These are phyloP conservation scores for Plagodis pulveraria DNA, from an alignment of 2,888 invertebrate species.

Conservation along the genomic window DNA sequence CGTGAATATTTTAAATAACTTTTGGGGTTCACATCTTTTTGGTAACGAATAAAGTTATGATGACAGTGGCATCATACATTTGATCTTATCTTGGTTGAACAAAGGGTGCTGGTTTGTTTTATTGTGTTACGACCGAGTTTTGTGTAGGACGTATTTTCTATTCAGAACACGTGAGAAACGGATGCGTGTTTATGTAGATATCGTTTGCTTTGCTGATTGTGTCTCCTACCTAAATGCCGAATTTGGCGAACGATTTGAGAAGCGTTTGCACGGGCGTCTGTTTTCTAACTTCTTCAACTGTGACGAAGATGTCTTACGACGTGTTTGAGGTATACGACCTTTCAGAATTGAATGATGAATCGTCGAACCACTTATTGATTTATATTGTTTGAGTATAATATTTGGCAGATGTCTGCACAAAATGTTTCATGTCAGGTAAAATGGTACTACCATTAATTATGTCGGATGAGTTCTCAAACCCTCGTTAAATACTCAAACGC, in stretches of 20 bases:
- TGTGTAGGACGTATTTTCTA: conserved; percentile 23
- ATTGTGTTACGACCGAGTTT: conserved; percentile 6
- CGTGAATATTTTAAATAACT: conserved; percentile 14
- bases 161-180: conserved; percentile 18
- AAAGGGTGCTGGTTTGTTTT: conserved; percentile 14
- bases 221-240: conserved; percentile 10
- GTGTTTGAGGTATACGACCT: no score
- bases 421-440: conserved; percentile 25
- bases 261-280: conserved; percentile 12
- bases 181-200: conserved; percentile 24
- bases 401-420: conserved; percentile 9
- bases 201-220: conserved; percentile 27
- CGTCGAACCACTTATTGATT: no score
- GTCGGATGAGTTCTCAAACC: conserved; percentile 23
- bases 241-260: conserved; percentile 25
- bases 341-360: no score
- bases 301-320: conserved; percentile 9
- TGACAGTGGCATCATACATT: conserved; percentile 15
- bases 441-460: conserved; percentile 25
- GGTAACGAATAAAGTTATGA: conserved; percentile 22
- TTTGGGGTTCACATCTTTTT: conserved; percentile 1
- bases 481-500: conserved; percentile 16
- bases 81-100: conserved; percentile 21
- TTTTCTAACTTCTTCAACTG: conserved; percentile 22
- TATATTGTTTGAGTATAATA: neutral